These are phyloP conservation scores for Oxystoma pomonae DNA, from an alignment of 2,888 invertebrate species.

Conservation along the genomic window DNA sequence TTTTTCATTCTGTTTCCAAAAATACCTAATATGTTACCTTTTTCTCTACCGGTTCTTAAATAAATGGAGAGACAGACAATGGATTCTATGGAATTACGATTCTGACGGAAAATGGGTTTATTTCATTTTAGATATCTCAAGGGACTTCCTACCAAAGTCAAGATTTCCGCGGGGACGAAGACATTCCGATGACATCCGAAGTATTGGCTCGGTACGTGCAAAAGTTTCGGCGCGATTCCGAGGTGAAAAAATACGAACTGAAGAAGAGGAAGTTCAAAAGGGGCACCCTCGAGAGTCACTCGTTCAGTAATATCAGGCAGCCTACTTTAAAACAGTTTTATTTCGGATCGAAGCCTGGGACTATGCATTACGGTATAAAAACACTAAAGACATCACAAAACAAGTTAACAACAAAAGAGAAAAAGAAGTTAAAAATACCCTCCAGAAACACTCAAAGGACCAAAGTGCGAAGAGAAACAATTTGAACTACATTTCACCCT, in stretches of 20 bases:
- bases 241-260: slow-evolving; percentile 34
- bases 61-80: no score
- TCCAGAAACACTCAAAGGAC: no score
- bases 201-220: slow-evolving; percentile 34
- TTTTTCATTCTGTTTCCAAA: no score
- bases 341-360: slow-evolving; percentile 41
- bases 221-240: slow-evolving; percentile 44
- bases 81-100: no score
- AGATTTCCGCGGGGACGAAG: slow-evolving; percentile 28
- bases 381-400: no score
- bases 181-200: slow-evolving; percentile 22
- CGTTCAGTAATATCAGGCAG: slow-evolving; percentile 44
- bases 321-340: slow-evolving; percentile 40
- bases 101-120: no score
- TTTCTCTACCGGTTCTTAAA: no score
- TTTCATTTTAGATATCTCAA: slow-evolving; percentile 33
- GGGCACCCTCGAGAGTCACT: slow-evolving; percentile 45
- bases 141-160: slow-evolving; percentile 38
- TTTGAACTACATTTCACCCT: no score
- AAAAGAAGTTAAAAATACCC: no score
- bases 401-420: no score
- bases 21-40: no score
- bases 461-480: no score
- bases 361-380: slow-evolving; percentile 44
- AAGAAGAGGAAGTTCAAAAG: slow-evolving; percentile 36